phyloP scores from a whole-genome alignment of 2,888 invertebrate genomes.

The Rhagonycha lutea region DNA sequence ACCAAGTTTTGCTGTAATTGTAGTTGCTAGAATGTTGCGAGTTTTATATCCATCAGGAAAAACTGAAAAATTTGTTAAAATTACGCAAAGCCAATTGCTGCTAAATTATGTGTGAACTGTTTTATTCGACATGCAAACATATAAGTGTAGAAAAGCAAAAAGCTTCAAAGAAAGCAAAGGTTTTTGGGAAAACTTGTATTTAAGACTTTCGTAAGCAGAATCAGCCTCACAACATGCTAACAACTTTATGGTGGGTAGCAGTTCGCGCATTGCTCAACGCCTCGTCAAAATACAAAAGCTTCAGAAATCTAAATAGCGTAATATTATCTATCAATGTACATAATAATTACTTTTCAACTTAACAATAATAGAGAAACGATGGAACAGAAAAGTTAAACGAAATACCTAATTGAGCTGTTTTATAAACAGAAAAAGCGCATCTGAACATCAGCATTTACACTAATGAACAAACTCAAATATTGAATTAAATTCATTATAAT shows the following conservation, averaged over 20 bases:
- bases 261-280: slow-evolving; percentile 47
- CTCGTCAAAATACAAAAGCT: slow-evolving; percentile 34
- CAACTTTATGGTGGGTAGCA: slow-evolving; percentile 54
- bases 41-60: slow-evolving; percentile 40
- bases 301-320: slow-evolving; percentile 23
- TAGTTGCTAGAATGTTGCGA: slow-evolving; percentile 61
- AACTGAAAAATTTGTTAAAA: slow-evolving; percentile 38
- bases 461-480: slow-evolving; percentile 17
- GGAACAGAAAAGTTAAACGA: background rate
- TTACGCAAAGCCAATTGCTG: slow-evolving; percentile 33
- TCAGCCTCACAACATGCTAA: slow-evolving; percentile 59
- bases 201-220: slow-evolving; percentile 33
- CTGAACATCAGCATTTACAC: background rate
- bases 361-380: background rate
- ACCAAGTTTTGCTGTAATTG: slow-evolving; percentile 50
- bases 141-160: slow-evolving; percentile 33
- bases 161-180: slow-evolving; percentile 36
- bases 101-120: slow-evolving; percentile 29
- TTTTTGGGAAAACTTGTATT: slow-evolving; percentile 28
- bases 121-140: slow-evolving; percentile 36
- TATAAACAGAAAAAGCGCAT: background rate
- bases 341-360: background rate
- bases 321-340: background rate
- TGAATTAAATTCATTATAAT: background rate
- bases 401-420: background rate